phyloP scores from a whole-genome alignment of 1,140 invertebrate genomes.

The Temnothorax curvispinosus region DNA sequence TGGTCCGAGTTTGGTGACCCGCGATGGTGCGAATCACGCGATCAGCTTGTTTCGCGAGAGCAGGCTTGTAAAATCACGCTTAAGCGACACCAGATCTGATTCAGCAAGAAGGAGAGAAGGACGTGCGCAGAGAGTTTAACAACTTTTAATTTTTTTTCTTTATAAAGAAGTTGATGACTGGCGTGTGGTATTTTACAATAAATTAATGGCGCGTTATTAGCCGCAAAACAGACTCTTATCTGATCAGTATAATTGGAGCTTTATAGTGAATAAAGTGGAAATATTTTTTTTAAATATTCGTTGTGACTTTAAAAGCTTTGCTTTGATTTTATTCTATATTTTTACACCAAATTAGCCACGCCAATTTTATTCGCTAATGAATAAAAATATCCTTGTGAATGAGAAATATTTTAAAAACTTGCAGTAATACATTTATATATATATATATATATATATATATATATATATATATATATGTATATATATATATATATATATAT shows the following conservation, averaged over 20 bases:
- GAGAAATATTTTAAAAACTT: constrained; percentile 7
- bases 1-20: background rate
- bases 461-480: background rate
- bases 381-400: background rate
- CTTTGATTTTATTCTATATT: background rate
- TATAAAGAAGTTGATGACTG: background rate
- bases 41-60: constrained; percentile 21
- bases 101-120: background rate
- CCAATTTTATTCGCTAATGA: constrained; percentile 10
- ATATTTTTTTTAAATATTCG: background rate
- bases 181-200: background rate
- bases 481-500: constrained; percentile 14
- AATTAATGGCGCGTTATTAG: background rate
- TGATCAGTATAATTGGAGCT: background rate
- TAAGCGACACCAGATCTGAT: constrained; percentile 22
- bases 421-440: background rate
- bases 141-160: background rate
- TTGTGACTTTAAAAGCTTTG: background rate
- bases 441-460: background rate
- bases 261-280: background rate
- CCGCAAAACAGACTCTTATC: background rate
- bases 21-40: constrained; percentile 32
- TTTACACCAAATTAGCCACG: background rate
- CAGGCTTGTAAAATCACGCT: background rate
- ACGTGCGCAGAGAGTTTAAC: background rate